Conservation (phyloP, 2,888 invertebrate genomes). For the Mythimna lalbum region DNA sequence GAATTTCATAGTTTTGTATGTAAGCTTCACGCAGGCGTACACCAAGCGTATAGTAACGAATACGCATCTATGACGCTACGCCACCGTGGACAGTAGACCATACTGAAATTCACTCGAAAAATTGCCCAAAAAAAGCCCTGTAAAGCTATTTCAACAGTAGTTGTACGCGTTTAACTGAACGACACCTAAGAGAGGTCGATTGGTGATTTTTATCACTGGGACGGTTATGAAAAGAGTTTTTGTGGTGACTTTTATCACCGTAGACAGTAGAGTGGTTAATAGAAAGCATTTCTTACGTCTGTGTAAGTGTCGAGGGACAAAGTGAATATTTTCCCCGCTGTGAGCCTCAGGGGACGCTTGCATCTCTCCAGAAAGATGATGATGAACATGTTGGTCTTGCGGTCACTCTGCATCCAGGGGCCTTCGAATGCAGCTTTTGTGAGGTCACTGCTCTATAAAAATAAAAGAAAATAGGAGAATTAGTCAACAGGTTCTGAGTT, state of each 20-base stretch:
- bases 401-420: conserved; percentile 84
- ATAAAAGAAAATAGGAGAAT: neutral
- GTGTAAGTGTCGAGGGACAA: conserved; percentile 89
- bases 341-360: conserved; percentile 86
- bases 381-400: conserved; percentile 78
- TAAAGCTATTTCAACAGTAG: neutral
- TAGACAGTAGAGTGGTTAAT: too few species aligned
- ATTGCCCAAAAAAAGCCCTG: neutral
- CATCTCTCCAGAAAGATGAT: conserved; percentile 87
- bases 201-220: too few species aligned
- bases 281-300: conserved; percentile 76
- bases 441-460: conserved; percentile 84
- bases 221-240: too few species aligned
- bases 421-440: conserved; percentile 88
- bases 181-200: too few species aligned
- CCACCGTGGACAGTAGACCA: too few species aligned
- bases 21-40: too few species aligned
- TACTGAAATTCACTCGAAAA: too few species aligned
- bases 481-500: neutral
- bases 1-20: too few species aligned
- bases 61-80: too few species aligned
- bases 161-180: too few species aligned
- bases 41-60: too few species aligned
- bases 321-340: conserved; percentile 89
- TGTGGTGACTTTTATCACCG: too few species aligned